Conservation (phyloP, 2,113 vertebrate species). For the Ciconia maguari region DNA sequence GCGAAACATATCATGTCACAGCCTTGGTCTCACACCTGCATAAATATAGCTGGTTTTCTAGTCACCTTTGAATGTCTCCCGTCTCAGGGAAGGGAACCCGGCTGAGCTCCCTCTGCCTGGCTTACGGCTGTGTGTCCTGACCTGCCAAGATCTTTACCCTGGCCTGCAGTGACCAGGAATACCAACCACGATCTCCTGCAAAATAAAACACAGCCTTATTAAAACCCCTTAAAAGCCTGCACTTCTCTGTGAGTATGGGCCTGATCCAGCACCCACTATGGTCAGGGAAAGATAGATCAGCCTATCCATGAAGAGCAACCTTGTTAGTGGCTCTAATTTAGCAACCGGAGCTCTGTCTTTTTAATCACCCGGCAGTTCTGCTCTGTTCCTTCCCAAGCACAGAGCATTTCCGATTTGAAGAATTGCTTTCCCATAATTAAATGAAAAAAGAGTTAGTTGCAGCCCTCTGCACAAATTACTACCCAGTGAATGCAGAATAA, state of each 20-base stretch:
- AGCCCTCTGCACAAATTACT: constrained; percentile 67
- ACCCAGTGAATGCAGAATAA: constrained; percentile 59
- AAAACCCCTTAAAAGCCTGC: background rate
- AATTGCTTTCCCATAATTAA: constrained; percentile 69
- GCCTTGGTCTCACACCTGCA: background rate
- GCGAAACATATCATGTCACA: background rate
- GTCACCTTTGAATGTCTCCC: background rate
- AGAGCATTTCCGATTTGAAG: constrained; percentile 55
- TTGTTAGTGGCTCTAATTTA: background rate
- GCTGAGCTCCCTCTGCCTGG: background rate
- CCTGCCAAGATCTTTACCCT: background rate
- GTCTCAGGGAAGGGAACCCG: background rate
- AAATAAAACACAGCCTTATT: background rate
- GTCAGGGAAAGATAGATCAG: background rate
- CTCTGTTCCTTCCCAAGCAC: constrained; percentile 34
- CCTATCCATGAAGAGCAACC: background rate
- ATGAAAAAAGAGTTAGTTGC: constrained; percentile 62
- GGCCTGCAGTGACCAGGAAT: background rate
- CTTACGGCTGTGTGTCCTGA: background rate
- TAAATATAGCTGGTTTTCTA: background rate
- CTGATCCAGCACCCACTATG: background rate
- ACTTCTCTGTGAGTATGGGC: background rate
- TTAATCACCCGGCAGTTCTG: background rate
- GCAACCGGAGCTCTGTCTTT: background rate
- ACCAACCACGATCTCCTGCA: fast-evolving